Conservation (phyloP, 1,140 invertebrate species). For the Pogonomyrmex barbatus region DNA sequence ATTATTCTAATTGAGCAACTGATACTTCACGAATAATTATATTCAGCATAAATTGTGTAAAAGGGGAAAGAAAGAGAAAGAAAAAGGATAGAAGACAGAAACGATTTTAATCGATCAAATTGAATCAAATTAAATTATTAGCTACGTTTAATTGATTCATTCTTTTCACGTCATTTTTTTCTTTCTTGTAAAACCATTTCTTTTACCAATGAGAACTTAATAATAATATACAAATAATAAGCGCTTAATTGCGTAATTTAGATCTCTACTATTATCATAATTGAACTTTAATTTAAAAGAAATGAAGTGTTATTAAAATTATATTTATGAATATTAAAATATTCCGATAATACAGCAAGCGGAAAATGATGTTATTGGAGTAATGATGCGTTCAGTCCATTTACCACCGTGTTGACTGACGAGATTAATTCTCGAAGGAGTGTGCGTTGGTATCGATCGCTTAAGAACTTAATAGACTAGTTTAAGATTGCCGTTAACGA, state of each 20-base stretch:
- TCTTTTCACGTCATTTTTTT: neutral
- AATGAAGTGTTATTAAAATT: neutral
- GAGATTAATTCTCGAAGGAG: slow-evolving; percentile 43
- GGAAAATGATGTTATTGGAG: neutral
- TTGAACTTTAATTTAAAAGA: slow-evolving; percentile 8
- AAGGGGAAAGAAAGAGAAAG: neutral
- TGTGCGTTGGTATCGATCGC: slow-evolving; percentile 61
- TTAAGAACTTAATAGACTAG: slow-evolving; percentile 65
- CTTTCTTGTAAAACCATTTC: neutral
- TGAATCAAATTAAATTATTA: neutral
- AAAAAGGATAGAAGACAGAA: neutral
- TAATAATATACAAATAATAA: neutral
- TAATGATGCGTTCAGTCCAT: slow-evolving; percentile 26
- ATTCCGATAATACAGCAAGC: neutral
- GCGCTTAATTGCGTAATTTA: neutral
- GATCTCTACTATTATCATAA: neutral
- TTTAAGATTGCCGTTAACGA: slow-evolving; percentile 47
- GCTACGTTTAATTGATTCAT: neutral
- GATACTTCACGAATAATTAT: neutral
- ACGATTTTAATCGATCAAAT: neutral
- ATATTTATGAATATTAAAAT: neutral
- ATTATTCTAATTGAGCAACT: slow-evolving; percentile 33
- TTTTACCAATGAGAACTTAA: neutral
- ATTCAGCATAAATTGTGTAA: neutral
- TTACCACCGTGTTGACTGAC: slow-evolving; percentile 48